phyloP scores from a whole-genome alignment of 1,140 invertebrate genomes.

The Lycorma delicatula region DNA sequence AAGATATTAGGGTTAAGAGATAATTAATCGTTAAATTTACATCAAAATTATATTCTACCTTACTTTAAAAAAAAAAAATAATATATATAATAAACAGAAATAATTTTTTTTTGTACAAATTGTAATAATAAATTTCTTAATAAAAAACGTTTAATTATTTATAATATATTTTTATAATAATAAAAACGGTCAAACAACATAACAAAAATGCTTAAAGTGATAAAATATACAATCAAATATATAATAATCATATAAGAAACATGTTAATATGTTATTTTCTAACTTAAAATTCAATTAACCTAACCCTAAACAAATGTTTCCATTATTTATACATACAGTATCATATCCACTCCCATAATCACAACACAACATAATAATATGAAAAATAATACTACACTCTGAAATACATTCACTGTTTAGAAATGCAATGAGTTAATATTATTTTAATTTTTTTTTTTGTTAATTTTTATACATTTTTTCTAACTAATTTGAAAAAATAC shows the following conservation, averaged over 20 bases:
- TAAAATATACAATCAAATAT: constrained; percentile 7
- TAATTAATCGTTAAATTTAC: background rate
- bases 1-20: constrained; percentile 17
- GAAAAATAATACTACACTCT: too few relatives aligned
- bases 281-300: background rate
- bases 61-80: too few relatives aligned
- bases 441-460: too few relatives aligned
- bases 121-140: constrained; percentile 6
- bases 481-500: too few relatives aligned
- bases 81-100: constrained; percentile 4
- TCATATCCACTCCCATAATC: background rate
- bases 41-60: too few relatives aligned
- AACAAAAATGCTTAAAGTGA: constrained; percentile 5
- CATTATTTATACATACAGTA: background rate
- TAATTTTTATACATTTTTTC: too few relatives aligned
- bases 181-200: constrained; percentile 1
- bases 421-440: too few relatives aligned
- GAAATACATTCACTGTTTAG: too few relatives aligned
- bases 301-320: constrained; percentile 6
- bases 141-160: constrained; percentile 2
- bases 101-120: constrained; percentile 3
- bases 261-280: background rate
- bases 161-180: constrained; percentile 2
- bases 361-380: background rate
- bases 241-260: background rate